Base-by-base conservation (phyloP, 2,888 invertebrate genomes). In the Cremastinae sp. region DNA sequence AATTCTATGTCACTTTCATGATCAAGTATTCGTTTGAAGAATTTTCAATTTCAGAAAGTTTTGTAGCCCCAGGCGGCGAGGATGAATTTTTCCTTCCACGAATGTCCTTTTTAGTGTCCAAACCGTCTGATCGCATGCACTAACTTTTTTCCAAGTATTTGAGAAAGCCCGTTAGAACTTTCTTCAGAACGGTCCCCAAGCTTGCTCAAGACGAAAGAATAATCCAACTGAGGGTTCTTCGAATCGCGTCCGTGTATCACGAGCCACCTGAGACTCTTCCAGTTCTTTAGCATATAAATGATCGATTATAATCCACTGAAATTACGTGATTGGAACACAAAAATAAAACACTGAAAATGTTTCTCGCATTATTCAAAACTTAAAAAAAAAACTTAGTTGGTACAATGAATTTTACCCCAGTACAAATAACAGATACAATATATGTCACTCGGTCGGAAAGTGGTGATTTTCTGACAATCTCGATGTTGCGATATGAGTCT, bases 31-130 rank as follows among this genome's bases (percentile, higher is more conserved):
- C 51, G 62, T 71, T 66, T 51, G 47, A 72, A 45, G 58, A 62
- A 62, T 68, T 58, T 75, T 75, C 70, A 72, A 75, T 72, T 66
- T 58, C 58, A 22, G 49, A 68, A 72, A 72, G 68, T 75, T 75
- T 64, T 36, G 38, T 38, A 47, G 58, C 58, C 56, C 49, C 62
- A 36, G 45, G 72, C 68, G 16, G 41, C 43, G 34, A 49, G 41
- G 12, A 65, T 45, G 45, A 68, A 56, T 59, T 58, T 49, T 20
- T 28, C 34, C 38, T 18, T 58, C 38, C 36, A 28, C 56, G 38
- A 69, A 38, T 34, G 61, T 69, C 20, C 54, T 36, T 49, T 12
- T 45, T 38, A 18, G 41, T 54, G 53, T 43, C 14, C 54, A 36
- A 28, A 2, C 51, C 18, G 36, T n/a, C 49, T 22, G 45, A 45